Conservation (phyloP, 2,888 invertebrate species). For the Leptopilina syphax region DNA sequence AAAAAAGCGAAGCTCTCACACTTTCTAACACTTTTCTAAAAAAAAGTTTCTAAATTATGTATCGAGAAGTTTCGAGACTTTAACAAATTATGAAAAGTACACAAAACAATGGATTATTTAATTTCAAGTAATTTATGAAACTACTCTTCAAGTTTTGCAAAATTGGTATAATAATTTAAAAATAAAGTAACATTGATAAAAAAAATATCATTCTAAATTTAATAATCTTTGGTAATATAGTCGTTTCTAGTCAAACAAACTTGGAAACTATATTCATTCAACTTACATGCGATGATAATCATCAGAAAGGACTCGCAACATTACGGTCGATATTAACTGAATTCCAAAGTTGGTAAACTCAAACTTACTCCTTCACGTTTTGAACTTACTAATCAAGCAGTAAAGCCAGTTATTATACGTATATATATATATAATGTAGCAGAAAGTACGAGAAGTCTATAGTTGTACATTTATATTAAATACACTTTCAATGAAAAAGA, state of each 20-base stretch:
- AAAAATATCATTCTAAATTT: no score
- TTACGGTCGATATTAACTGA: conserved; percentile 18
- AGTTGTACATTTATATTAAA: no score
- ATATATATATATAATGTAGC: not conserved
- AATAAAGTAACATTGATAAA: no score
- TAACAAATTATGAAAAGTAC: no score
- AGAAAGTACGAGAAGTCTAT: no score
- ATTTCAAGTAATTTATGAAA: no score
- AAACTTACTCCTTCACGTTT: conserved; percentile 14
- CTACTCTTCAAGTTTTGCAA: no score
- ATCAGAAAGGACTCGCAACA: conserved; percentile 17
- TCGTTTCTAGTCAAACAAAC: not conserved
- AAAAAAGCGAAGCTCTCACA: not conserved
- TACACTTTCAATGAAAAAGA: no score
- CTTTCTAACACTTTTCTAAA: not conserved
- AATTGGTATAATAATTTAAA: no score
- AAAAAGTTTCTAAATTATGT: not conserved
- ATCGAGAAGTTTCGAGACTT: not conserved
- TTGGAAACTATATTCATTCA: not conserved
- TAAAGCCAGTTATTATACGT: not conserved
- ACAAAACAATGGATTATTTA: no score
- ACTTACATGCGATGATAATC: conserved; percentile 13
- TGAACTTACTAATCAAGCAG: conserved; percentile 23
- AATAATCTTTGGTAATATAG: no score
- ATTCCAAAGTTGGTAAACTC: conserved; percentile 31